Percentiles rank a stretch among this genome's conserved stretches.
Evolutionary conservation across 2,888 invertebrate genomes (phyloP).

Genomic region (Rhabditoides inermis): DNA sequence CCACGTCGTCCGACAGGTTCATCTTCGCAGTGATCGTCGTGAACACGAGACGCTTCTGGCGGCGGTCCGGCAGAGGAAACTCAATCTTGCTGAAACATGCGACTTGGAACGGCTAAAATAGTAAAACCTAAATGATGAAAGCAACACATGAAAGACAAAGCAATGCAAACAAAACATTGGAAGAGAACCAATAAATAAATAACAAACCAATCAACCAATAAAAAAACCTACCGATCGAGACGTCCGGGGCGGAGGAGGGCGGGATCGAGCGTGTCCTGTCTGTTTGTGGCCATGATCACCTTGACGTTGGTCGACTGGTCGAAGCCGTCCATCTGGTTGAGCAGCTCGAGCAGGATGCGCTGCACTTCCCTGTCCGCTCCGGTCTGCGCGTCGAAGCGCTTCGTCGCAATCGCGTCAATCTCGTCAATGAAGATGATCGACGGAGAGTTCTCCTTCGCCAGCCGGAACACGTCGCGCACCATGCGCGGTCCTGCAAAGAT

Average conservation of each 20-base stretch:
- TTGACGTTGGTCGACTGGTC: constrained; percentile 99
- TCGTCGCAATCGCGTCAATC: constrained; percentile 98
- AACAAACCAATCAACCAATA: too few species aligned
- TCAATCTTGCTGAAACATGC: constrained; percentile 91
- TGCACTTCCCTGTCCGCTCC: constrained; percentile 64
- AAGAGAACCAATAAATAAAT: too few species aligned
- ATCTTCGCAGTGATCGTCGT: constrained; percentile 91
- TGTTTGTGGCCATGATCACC: constrained; percentile 87
- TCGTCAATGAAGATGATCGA: constrained; percentile 99
- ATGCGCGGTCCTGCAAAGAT: constrained; percentile 71
- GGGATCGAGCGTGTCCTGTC: constrained; percentile 97
- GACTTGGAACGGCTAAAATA: too few species aligned
- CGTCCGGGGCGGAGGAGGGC: constrained; percentile 87
- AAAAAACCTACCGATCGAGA: too few species aligned
- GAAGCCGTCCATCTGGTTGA: constrained; percentile 99
- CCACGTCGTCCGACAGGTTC: constrained; percentile 93
- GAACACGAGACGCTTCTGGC: constrained; percentile 86
- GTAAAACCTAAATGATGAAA: too few species aligned
- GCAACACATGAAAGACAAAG: too few species aligned
- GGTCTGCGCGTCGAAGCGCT: constrained; percentile 61
- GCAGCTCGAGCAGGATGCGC: constrained; percentile 84
- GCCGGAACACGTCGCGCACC: constrained; percentile 95
- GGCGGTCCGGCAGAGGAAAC: constrained; percentile 87
- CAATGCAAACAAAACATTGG: too few species aligned
- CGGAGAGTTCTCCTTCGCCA: constrained; percentile 97